These are phyloP conservation scores for Macrobrachium rosenbergii DNA, from an alignment of 1,140 invertebrate species.

Conservation along the genomic window DNA sequence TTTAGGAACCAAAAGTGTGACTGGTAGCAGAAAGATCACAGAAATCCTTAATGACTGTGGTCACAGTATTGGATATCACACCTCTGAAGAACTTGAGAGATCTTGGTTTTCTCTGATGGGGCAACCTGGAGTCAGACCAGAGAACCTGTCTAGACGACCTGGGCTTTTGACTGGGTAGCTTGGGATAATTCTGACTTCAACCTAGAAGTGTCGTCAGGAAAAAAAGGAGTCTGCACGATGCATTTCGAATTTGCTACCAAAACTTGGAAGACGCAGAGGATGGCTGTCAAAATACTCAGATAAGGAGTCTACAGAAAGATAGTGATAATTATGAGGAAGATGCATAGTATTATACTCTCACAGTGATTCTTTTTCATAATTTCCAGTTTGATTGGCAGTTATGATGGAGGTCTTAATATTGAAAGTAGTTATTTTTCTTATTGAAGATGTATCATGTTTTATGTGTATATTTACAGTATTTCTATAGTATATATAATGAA, in stretches of 20 bases:
- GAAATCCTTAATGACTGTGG: not conserved
- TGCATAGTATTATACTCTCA: too few species aligned
- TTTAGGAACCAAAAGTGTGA: not conserved
- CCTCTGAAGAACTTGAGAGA: not conserved
- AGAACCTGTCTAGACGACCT: not conserved
- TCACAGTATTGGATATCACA: not conserved
- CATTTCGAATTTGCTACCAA: not conserved
- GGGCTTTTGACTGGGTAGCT: not conserved
- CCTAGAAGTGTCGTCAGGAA: not conserved
- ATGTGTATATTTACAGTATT: too few species aligned
- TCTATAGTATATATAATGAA: not conserved
- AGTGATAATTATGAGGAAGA: too few species aligned
- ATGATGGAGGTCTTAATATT: too few species aligned
- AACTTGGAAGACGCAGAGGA: not conserved
- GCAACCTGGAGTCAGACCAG: not conserved
- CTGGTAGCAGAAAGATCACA: not conserved
- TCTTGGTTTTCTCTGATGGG: not conserved
- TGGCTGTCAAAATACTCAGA: not conserved
- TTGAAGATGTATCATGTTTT: too few species aligned
- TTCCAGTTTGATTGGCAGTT: too few species aligned
- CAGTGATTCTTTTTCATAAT: too few species aligned
- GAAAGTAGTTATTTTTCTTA: too few species aligned
- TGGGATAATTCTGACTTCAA: not conserved
- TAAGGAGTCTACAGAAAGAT: too few species aligned
- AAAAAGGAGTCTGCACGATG: not conserved